Conservation (phyloP, 2,888 invertebrate genomes). For the Noctua comes region DNA sequence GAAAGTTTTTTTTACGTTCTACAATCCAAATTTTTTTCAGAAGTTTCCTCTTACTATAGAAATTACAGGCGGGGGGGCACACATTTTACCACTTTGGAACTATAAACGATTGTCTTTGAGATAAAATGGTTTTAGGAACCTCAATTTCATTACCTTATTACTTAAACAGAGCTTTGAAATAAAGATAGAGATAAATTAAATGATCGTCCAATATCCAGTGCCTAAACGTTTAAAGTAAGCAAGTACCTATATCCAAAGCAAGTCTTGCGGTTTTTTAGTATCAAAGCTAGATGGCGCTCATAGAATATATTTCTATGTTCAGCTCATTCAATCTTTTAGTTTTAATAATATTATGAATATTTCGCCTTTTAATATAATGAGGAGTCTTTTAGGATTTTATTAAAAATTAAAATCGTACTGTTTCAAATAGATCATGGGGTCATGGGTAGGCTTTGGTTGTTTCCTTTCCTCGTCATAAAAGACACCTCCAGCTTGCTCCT, state of each 20-base stretch:
- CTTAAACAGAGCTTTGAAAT: too few relatives aligned
- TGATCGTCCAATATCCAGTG: background rate
- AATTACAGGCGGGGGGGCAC: too few relatives aligned
- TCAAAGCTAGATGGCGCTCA: constrained; percentile 10
- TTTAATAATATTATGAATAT: background rate
- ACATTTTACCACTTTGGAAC: too few relatives aligned
- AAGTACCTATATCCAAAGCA: background rate
- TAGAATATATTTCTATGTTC: background rate
- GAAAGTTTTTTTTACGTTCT: too few relatives aligned
- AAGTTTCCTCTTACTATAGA: too few relatives aligned
- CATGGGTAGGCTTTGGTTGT: background rate
- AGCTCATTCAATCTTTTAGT: background rate
- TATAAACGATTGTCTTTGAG: too few relatives aligned
- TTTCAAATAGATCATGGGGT: background rate
- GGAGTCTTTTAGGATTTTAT: too few relatives aligned
- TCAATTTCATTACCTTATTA: too few relatives aligned
- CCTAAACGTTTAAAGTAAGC: background rate
- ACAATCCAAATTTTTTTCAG: too few relatives aligned
- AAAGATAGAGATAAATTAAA: background rate
- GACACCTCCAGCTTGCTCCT: background rate
- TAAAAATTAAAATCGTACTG: background rate
- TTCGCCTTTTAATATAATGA: too few relatives aligned
- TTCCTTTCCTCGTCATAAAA: background rate
- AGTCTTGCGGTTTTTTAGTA: background rate
- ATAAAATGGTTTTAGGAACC: too few relatives aligned